Base-by-base conservation (phyloP, 2,797 vertebrate genomes). In the Macropodus opercularis region DNA sequence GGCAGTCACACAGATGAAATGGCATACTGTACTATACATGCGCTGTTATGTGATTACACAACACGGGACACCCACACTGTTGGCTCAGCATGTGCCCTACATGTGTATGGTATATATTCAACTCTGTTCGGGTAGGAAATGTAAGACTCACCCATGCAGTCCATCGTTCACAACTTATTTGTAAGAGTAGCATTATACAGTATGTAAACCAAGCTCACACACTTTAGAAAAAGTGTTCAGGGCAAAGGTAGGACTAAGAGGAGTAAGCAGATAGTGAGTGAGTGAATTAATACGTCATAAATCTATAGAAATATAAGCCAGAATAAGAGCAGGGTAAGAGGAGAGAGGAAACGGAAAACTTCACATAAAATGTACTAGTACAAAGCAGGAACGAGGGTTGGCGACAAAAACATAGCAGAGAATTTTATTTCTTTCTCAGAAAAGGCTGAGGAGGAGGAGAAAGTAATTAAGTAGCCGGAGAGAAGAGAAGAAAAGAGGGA, bases 21-120 rank as follows among this genome's bases (percentile, higher is more conserved):
- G 38, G 3, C 32, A 34, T 8, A 41, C 23, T 55, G 55, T 8
- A 41, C 23, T 55, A 52, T 15, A 17, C 38, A 64, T 1, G 57
- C n/a, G n/a, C n/a, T n/a, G n/a, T 67, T 54, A 77, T 40, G 23
- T 58, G 57, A 61, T 80, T 62, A 77, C 77, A 76, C 70, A 57
- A 69, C 29, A 38, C 40, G 58, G 35, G 56, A 79, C 75, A 67
- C 64, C 69, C 53, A 69, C 63, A 24, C 26, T 18, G 8, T 36
- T 60, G 48, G 43, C 55, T 29, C 3, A 60, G 31, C 38, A 48
- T 21, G 22, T 24, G 26, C 38, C n/a, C n/a, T n/a, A n/a, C n/a
- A n/a, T n/a, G n/a, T 32, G 17, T 38, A 36, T 36, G 29, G 5
- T 49, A 26, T 19, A 43, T 14, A 41, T 41, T 50, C 21, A 42